A percentile compares a stretch with the other conserved stretches of the same genome.
Evolutionary conservation across 23 tunicate genomes (phyloP).

Genomic region (Clavelina lepadiformis): DNA sequence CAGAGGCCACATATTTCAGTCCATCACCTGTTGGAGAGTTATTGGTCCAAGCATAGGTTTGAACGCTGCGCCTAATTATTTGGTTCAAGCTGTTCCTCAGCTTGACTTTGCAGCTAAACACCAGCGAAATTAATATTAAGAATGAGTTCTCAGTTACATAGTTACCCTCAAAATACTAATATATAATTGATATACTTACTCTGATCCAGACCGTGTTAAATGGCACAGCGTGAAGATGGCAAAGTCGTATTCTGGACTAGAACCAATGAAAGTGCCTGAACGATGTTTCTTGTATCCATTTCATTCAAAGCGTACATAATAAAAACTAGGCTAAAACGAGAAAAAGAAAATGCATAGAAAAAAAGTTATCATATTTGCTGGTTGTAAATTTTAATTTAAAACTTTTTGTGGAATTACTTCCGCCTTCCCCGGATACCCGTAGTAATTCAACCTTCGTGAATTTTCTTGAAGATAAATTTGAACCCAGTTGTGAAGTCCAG

Average conservation of each 20-base stretch:
- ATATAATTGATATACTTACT: no score
- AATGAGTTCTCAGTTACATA: no score
- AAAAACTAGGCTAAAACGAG: neutral
- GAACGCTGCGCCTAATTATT: neutral
- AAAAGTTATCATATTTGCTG: no score
- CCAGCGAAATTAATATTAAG: no score
- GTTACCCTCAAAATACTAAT: no score
- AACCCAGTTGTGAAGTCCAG: constrained; percentile 11
- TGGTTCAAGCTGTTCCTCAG: neutral
- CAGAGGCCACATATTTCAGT: neutral
- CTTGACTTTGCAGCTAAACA: no score
- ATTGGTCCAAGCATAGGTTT: constrained; percentile 3
- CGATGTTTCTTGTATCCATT: neutral
- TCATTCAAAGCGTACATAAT: neutral
- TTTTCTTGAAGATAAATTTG: neutral
- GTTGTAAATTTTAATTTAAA: no score
- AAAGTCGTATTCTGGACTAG: constrained; percentile 5
- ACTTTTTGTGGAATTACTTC: neutral
- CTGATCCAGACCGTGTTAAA: neutral
- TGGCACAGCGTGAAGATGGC: constrained; percentile 3
- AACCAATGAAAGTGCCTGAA: neutral
- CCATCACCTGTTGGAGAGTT: neutral
- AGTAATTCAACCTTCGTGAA: neutral
- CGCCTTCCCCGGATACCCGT: neutral
- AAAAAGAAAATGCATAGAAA: no score